Evolutionary conservation across 1,140 invertebrate genomes (phyloP).

Genomic region (Neotoxoptera formosana): DNA sequence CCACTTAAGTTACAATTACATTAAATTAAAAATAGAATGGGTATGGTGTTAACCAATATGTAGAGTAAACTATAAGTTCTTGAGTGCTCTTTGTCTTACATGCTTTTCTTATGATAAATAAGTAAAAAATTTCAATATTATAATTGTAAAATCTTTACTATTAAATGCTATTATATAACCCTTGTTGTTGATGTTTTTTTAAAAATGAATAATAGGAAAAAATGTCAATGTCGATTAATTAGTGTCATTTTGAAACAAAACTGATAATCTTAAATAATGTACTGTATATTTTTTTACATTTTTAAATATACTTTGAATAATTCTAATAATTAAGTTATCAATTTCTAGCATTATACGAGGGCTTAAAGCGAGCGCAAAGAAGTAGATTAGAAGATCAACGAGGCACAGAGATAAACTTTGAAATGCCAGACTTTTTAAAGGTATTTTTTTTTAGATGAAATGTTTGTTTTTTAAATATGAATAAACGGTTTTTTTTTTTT

Average conservation of each 20-base stretch:
- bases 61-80: too few relatives aligned
- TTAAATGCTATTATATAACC: too few relatives aligned
- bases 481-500: background rate
- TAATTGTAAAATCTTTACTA: too few relatives aligned
- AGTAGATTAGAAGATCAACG: slow-evolving; percentile 81
- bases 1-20: too few relatives aligned
- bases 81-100: too few relatives aligned
- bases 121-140: background rate
- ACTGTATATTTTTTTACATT: background rate
- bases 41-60: too few relatives aligned
- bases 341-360: slow-evolving; percentile 73
- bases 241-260: background rate
- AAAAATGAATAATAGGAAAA: too few relatives aligned
- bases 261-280: background rate
- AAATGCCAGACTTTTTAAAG: slow-evolving; percentile 81
- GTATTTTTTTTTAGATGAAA: slow-evolving; percentile 62
- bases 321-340: background rate
- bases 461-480: background rate
- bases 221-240: background rate
- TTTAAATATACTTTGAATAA: background rate
- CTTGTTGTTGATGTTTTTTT: too few relatives aligned
- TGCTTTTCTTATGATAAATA: background rate
- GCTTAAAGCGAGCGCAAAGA: slow-evolving; percentile 77
- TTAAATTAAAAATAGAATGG: too few relatives aligned
- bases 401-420: slow-evolving; percentile 82